Percentiles rank a stretch among this genome's conserved stretches.
phyloP scores from a whole-genome alignment of 2,797 vertebrate species.

The Linurgus olivaceus region DNA sequence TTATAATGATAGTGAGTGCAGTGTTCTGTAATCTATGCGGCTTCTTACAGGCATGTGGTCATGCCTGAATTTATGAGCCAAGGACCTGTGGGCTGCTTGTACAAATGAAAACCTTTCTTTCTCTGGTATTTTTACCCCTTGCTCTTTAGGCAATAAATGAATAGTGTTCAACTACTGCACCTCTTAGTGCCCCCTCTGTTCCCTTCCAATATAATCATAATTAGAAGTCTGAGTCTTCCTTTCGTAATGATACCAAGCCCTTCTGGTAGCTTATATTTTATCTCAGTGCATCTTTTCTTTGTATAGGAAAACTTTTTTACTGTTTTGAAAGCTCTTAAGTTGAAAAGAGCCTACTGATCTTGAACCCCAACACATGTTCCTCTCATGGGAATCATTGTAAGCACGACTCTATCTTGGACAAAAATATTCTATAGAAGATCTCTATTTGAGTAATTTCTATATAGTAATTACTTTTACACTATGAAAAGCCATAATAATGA shows the following conservation, averaged over 20 bases:
- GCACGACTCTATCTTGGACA: not conserved
- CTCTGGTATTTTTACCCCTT: not conserved
- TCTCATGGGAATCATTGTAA: not conserved
- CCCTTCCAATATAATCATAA: not conserved
- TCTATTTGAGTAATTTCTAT: not conserved
- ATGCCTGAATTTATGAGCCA: not conserved
- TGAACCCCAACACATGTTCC: rapidly evolving
- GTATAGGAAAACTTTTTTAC: not conserved
- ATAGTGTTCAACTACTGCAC: not conserved
- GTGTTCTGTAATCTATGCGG: not conserved
- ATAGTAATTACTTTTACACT: not conserved
- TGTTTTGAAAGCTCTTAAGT: not conserved
- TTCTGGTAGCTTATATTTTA: not conserved
- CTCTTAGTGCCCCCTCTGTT: not conserved
- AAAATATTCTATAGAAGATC: not conserved
- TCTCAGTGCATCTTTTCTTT: not conserved
- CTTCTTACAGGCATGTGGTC: not conserved
- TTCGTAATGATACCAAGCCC: not conserved
- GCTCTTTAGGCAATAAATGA: not conserved
- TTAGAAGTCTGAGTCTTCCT: not conserved
- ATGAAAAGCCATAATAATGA: not conserved
- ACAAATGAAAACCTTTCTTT: not conserved
- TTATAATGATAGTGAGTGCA: not conserved
- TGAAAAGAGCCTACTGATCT: not conserved
- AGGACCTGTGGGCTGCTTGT: not conserved